These are phyloP conservation scores for Altica lythri DNA, from an alignment of 2,888 invertebrate species.

Conservation along the genomic window DNA sequence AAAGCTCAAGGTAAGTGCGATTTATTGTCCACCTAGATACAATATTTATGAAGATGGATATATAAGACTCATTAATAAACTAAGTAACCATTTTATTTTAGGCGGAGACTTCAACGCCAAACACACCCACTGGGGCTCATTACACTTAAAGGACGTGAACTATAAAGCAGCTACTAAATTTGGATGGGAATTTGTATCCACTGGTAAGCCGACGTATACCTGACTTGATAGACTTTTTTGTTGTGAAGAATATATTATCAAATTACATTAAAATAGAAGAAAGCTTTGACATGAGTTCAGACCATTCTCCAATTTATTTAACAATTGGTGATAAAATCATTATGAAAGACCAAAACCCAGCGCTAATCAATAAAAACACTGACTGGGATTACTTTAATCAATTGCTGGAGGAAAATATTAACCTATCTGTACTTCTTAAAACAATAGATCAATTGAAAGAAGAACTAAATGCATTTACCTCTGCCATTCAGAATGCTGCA, in stretches of 20 bases:
- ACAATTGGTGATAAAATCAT: background rate
- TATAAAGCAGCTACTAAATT: background rate
- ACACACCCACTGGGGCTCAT: background rate
- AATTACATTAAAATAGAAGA: background rate
- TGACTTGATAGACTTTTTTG: background rate
- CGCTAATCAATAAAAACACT: background rate
- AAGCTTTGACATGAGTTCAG: background rate
- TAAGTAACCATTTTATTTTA: background rate
- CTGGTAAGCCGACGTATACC: background rate
- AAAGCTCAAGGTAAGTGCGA: background rate
- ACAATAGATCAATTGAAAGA: too few species aligned
- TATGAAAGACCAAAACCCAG: background rate
- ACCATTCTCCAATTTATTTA: background rate
- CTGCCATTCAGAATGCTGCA: too few species aligned
- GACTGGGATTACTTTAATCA: too few species aligned
- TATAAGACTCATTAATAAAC: background rate
- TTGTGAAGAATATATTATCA: background rate
- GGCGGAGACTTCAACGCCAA: constrained; percentile 1
- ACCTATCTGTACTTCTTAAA: too few species aligned
- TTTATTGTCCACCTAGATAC: constrained; percentile 1
- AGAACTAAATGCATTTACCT: too few species aligned
- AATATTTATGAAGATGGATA: background rate
- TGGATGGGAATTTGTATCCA: background rate
- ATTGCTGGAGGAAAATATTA: too few species aligned
- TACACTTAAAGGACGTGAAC: background rate